phyloP scores from a whole-genome alignment of 1,140 invertebrate genomes.

The Aporrectodea caliginosa region DNA sequence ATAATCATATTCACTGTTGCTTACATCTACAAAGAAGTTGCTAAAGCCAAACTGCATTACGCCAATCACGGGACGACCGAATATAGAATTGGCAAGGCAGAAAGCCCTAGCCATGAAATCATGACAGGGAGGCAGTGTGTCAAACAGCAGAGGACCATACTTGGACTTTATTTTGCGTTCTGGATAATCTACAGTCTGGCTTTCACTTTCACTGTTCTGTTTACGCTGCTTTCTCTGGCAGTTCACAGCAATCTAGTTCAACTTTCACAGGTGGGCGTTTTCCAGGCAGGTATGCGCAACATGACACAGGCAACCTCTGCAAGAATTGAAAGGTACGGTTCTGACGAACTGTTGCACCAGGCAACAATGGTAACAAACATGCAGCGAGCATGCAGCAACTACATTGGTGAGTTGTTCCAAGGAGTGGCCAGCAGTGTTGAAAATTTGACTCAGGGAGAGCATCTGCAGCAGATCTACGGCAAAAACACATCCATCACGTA shows the following conservation, averaged over 20 bases:
- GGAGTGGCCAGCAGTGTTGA: constrained; percentile 15
- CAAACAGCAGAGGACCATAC: neutral
- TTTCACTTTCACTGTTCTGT: constrained; percentile 33
- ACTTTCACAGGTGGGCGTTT: constrained; percentile 10
- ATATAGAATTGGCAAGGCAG: neutral
- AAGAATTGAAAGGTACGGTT: constrained; percentile 11
- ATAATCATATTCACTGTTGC: constrained; percentile 19
- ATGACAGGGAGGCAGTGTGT: neutral
- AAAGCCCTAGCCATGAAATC: neutral
- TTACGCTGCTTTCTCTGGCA: constrained; percentile 26
- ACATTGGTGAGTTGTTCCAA: constrained; percentile 27
- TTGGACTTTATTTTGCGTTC: constrained; percentile 17
- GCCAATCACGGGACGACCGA: neutral
- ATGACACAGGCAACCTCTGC: neutral
- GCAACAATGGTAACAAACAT: constrained; percentile 13
- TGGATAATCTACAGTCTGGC: constrained; percentile 27
- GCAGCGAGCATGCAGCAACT: constrained; percentile 27
- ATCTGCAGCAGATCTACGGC: constrained; percentile 6
- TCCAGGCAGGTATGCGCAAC: constrained; percentile 26
- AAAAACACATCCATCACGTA: constrained; percentile 10
- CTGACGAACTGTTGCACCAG: constrained; percentile 22
- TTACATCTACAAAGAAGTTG: constrained; percentile 26
- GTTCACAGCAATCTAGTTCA: constrained; percentile 8
- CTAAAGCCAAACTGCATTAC: constrained; percentile 1
- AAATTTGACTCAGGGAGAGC: constrained; percentile 6